Base-by-base conservation (phyloP, 2,888 invertebrate genomes). In the Pyralis farinalis region DNA sequence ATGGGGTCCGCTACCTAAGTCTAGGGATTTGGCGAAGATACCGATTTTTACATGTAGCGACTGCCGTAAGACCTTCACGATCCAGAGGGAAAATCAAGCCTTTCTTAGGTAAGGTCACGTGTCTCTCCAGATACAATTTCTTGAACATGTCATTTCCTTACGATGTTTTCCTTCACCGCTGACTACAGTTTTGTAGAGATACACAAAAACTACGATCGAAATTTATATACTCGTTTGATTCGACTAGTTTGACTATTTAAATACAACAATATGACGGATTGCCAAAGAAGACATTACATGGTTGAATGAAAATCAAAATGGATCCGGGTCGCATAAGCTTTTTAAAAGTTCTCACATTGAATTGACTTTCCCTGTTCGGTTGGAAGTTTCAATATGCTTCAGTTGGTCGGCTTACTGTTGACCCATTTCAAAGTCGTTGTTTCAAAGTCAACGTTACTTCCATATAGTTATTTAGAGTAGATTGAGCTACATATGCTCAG, bases 351-450 rank as follows among this genome's bases (percentile, higher is more conserved):
- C 53, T 53, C 65, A 63, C 70, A 71, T 71, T 53, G 70, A 75
- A 82, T 82, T 80, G 82, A 82, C 77, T 82, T 82, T 82, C 73
- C 67, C 68, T 80, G 82, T 81, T 81, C 69, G 56, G 53, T 52
- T 46, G 50, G 53, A 71, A 76, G 69, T 77, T 74, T 63, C 55
- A 50, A 57, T 58, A 63, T 58, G 66, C 62, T 62, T 70, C 67
- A 68, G 58, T 65, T 58, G 50, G 42, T 38, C 53, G 47, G 42
- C 50, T 46, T 55, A 57, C 56, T 58, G 58, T 53, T 65, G 71
- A 70, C 72, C 71, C 63, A 63, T 55, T 67, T 73, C 51, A 39
- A 41, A 46, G 37, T 37, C 34, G 32, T 36, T 31, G 37, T 42
- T 37, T 28, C 36, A 35, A 40, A 44, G 42, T 47, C 44, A 41